phyloP scores from a whole-genome alignment of 1,140 invertebrate genomes.

The Mycetomoellerius zeteki region DNA sequence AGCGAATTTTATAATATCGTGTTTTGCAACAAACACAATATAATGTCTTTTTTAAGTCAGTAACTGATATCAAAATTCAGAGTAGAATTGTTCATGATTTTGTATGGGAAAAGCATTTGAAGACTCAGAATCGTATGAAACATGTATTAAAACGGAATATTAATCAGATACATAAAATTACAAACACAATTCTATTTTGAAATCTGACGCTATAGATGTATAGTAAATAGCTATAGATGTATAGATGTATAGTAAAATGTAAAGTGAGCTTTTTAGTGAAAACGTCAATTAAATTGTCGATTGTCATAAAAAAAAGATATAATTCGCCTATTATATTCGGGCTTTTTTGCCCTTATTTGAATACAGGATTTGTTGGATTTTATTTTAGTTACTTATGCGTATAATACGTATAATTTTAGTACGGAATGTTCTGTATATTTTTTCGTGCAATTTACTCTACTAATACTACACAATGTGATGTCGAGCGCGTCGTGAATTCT shows the following conservation, averaged over 20 bases:
- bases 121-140: not conserved
- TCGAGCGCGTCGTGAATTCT: slow-evolving; percentile 31
- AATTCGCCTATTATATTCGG: not conserved
- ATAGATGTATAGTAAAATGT: no score
- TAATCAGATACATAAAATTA: not conserved
- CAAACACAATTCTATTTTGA: not conserved
- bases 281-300: no score
- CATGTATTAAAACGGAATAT: not conserved
- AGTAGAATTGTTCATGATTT: not conserved
- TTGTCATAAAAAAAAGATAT: not conserved
- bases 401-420: not conserved
- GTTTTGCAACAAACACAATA: not conserved
- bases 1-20: not conserved
- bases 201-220: not conserved
- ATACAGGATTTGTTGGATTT: not conserved
- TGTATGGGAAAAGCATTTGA: not conserved
- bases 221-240: no score
- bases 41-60: not conserved
- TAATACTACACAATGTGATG: slow-evolving; percentile 12
- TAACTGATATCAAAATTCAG: not conserved
- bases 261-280: not conserved
- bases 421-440: not conserved
- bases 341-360: not conserved
- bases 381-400: not conserved
- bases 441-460: slow-evolving; percentile 5